A percentile compares a stretch with the other conserved stretches of the same genome.
These are phyloP conservation scores for Bombycilla garrulus DNA, from an alignment of 2,113 vertebrate genomes.

Conservation along the genomic window DNA sequence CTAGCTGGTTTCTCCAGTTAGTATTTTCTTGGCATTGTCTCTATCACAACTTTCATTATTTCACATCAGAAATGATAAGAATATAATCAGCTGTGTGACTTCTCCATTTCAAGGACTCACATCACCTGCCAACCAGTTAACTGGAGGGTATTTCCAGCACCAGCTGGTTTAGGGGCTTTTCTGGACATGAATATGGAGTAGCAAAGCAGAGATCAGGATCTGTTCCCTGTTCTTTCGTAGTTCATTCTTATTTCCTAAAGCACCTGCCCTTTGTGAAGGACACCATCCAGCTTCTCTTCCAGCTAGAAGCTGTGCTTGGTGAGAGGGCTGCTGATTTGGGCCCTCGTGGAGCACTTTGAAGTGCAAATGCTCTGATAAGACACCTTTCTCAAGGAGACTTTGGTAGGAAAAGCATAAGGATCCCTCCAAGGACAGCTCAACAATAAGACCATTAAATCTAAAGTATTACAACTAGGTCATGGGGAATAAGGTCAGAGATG, in stretches of 20 bases:
- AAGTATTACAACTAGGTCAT: slow-evolving; percentile 8
- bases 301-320: background rate
- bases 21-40: background rate
- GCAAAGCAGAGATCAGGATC: background rate
- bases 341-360: background rate
- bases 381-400: background rate
- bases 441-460: slow-evolving; percentile 31
- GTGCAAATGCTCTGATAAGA: background rate
- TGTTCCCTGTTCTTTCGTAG: background rate
- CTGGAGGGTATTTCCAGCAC: background rate
- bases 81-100: background rate
- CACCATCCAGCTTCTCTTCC: background rate
- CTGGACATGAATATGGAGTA: background rate
- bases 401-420: background rate
- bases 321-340: background rate
- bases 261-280: background rate
- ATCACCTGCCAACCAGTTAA: background rate
- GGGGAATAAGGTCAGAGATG: slow-evolving; percentile 36
- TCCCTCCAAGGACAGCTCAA: slow-evolving; percentile 40
- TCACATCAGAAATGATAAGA: background rate
- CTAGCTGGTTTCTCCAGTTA: background rate
- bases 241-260: background rate
- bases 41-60: background rate
- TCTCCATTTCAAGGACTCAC: background rate
- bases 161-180: background rate